Base-by-base conservation (phyloP, 2,888 invertebrate genomes). In the Idaea biselata region DNA sequence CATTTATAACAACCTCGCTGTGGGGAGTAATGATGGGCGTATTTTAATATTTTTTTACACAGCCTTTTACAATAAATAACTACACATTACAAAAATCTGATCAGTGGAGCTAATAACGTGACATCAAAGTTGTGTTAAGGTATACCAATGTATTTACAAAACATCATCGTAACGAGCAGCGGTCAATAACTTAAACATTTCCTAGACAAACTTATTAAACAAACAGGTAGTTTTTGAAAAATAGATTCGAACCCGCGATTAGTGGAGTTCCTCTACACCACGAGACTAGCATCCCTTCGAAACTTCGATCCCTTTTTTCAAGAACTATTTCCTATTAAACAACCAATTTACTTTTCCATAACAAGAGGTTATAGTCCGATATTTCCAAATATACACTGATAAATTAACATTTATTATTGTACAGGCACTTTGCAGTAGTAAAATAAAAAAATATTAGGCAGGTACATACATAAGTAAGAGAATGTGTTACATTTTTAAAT, bases 41-140 rank as follows among this genome's bases (percentile, higher is more conserved):
- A 14, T 44, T 83, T 87, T 82, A 84, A 73, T 83, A 81, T 76
- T 77, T 83, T 85, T 89, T 90, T 91, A 91, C 91, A 91, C 91
- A 92, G 92, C 92, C 91, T 86, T 91, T 82, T 80, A 89, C 84
- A 91, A 88, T 91, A 89, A 91, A 87, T 91, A 86, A 89, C 88
- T 91, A 91, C 89, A 87, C 80, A 84, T 87, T 88, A 91, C 82
- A 91, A 89, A 25, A 91, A 90, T 18, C 87, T 88, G 89, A 88
- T 89, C 86, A 87, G 88, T 87, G 88, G 87, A 87, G 84, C 85
- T 89, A 90, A 86, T 83, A 87, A 86, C 83, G 83, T 79, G 82
- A 87, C 84, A 88, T 69, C 82, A 81, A 79, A 76, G 74, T 73
- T 78, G 79, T 76, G 73, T 76, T 76, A 77, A 58, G 67, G 67